These are phyloP conservation scores for Notothenia rossii DNA, from an alignment of 2,113 vertebrate species.

Conservation along the genomic window DNA sequence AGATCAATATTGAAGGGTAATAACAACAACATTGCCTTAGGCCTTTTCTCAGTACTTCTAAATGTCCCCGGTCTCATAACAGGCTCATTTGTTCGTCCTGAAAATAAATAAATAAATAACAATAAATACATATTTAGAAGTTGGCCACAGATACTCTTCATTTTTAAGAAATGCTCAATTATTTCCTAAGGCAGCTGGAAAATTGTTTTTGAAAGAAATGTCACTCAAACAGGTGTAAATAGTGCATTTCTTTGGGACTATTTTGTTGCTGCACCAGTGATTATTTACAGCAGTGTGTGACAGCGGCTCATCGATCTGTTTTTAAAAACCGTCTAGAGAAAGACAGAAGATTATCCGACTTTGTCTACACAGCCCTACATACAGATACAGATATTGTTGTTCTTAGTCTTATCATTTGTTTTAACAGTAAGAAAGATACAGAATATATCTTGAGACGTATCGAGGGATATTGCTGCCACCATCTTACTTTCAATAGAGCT, in stretches of 20 bases:
- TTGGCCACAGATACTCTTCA: too few species aligned
- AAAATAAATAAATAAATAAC: not conserved
- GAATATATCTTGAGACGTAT: not conserved
- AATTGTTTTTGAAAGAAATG: not conserved
- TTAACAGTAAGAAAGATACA: not conserved
- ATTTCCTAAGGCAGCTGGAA: not conserved
- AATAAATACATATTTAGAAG: too few species aligned
- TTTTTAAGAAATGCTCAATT: not conserved
- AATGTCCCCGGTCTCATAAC: not conserved
- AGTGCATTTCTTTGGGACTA: not conserved
- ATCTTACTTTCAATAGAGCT: constrained; percentile 30
- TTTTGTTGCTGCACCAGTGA: too few species aligned
- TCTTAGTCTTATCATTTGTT: not conserved
- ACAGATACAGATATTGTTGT: not conserved
- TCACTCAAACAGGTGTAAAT: not conserved
- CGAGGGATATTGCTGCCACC: not conserved
- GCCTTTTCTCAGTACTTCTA: not conserved
- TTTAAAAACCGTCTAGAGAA: not conserved
- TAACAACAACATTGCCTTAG: not conserved
- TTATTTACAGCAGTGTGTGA: not conserved
- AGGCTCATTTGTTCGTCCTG: not conserved
- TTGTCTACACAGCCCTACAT: too few species aligned
- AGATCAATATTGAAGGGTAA: not conserved
- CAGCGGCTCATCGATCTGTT: not conserved
- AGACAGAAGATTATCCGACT: too few species aligned